These are phyloP conservation scores for Synaphobranchus kaupii DNA, from an alignment of 2,797 vertebrate genomes.

Conservation along the genomic window DNA sequence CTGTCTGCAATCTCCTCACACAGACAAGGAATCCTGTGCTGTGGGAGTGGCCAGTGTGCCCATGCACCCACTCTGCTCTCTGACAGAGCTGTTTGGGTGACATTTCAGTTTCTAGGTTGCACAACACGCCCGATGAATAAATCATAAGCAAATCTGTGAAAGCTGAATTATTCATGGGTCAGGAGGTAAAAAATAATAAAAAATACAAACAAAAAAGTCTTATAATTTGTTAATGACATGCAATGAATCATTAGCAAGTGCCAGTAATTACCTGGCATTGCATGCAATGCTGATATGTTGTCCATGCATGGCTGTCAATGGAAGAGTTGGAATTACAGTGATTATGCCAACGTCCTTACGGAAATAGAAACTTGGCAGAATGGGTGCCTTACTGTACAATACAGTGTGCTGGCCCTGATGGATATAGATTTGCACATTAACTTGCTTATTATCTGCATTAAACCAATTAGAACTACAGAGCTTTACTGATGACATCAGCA, in stretches of 20 bases:
- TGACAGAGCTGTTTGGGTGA: conserved; percentile 68
- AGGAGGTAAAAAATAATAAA: conserved; percentile 70
- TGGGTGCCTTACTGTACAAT: neutral
- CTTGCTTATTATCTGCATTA: neutral
- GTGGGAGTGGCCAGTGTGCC: neutral
- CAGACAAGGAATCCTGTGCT: neutral
- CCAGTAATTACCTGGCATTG: conserved; percentile 63
- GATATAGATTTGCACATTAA: neutral
- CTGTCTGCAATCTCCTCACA: conserved; percentile 15
- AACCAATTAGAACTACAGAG: neutral
- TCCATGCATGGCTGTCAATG: neutral
- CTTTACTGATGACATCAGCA: conserved; percentile 7
- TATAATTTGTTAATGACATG: conserved; percentile 80
- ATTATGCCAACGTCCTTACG: neutral
- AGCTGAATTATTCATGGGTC: conserved; percentile 76
- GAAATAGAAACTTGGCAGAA: conserved; percentile 17
- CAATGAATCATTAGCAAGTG: conserved; percentile 68
- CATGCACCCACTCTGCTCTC: conserved; percentile 27
- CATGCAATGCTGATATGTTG: neutral
- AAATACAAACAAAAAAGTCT: conserved; percentile 34
- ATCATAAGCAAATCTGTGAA: conserved; percentile 77
- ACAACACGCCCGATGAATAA: conserved; percentile 78
- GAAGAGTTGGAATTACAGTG: neutral
- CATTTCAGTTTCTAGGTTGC: conserved; percentile 73
- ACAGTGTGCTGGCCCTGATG: neutral